Percentiles rank a stretch among this genome's conserved stretches.
Evolutionary conservation across 30 jellyfish, hydroid and myxozoan species (phyloP).

Genomic region (Turritopsis dohrnii): DNA sequence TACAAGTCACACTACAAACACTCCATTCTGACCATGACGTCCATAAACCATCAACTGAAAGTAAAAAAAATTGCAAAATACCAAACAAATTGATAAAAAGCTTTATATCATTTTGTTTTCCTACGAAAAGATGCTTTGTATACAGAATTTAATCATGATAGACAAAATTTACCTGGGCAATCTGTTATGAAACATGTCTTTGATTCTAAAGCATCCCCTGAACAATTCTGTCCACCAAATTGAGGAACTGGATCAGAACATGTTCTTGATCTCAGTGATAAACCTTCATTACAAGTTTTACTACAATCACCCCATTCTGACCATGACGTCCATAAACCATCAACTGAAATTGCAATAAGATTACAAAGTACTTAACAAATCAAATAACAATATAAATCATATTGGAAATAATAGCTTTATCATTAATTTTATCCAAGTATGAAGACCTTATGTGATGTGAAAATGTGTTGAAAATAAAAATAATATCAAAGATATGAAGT

Average conservation of each 20-base stretch:
- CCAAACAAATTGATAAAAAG: too few relatives aligned
- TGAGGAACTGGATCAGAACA: slow-evolving; percentile 68
- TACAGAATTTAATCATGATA: too few relatives aligned
- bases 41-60: slow-evolving; percentile 75
- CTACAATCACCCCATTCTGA: slow-evolving; percentile 67
- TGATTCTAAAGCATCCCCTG: slow-evolving; percentile 53
- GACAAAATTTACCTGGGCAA: slow-evolving; percentile 47
- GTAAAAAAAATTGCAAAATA: too few relatives aligned
- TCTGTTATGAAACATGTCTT: slow-evolving; percentile 61
- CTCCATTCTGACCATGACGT: slow-evolving; percentile 75
- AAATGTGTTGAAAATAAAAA: too few relatives aligned
- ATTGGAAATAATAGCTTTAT: too few relatives aligned
- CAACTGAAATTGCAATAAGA: slow-evolving; percentile 47
- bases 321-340: slow-evolving; percentile 72
- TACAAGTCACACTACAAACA: slow-evolving; percentile 66
- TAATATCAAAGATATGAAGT: too few relatives aligned
- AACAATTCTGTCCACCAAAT: slow-evolving; percentile 69
- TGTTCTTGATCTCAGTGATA: slow-evolving; percentile 43
- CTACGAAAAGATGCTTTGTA: too few relatives aligned
- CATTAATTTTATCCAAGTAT: too few relatives aligned
- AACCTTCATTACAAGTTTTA: slow-evolving; percentile 64
- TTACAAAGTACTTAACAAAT: too few relatives aligned
- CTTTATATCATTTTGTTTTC: too few relatives aligned
- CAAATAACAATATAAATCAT: too few relatives aligned
- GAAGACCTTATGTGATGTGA: too few relatives aligned